Evolutionary conservation across 2,888 invertebrate species (phyloP), one percentile per base, ranked within the genome.

Genomic region (Mantis religiosa): DNA sequence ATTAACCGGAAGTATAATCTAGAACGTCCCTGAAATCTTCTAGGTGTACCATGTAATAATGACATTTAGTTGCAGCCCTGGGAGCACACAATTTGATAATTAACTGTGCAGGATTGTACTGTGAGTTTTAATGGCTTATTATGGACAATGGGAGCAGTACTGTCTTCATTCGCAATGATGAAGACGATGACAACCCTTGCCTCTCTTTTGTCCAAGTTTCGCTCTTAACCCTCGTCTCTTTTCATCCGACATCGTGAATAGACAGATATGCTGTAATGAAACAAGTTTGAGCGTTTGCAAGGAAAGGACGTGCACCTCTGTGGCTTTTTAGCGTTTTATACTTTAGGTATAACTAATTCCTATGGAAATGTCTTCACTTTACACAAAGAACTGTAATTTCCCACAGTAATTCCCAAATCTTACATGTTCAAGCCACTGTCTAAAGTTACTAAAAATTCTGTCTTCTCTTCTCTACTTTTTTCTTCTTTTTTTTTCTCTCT

Each of bases 101-200:
- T 86, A 86, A 47, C 86, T 71, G 27, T 47, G 28, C 14, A 4
- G 81, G 81, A 86, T 81, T 86, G 28, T 28, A 30, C 86, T 86
- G 86, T 3, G 28, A 86, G 86, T 86, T 86, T 86, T 86, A 86
- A 86, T 86, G 86, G 86, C 86, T 86, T 28, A 71, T 71, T 71
- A 30, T 81, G 81, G 81, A 86, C 86, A 86, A 86, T 81, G 81
- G 47, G n/a, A 25, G n/a, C 34, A 84, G 34, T 3, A 27, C n/a
- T 28, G 12, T 25, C 28, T 85, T 28, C 12, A 9, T 28, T 28
- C 4, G 15, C 27, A 14, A 20, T 54, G 27, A 71, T 28, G 27
- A 28, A 28, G 81, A 81, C 54, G 86, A 30, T 28, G 28, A 25
- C 25, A 71, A 86, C 28, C 41, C 85, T n/a, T 85, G 28, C 25